Conservation (phyloP, 2,113 vertebrate species). For the Corvus moneduloides region DNA sequence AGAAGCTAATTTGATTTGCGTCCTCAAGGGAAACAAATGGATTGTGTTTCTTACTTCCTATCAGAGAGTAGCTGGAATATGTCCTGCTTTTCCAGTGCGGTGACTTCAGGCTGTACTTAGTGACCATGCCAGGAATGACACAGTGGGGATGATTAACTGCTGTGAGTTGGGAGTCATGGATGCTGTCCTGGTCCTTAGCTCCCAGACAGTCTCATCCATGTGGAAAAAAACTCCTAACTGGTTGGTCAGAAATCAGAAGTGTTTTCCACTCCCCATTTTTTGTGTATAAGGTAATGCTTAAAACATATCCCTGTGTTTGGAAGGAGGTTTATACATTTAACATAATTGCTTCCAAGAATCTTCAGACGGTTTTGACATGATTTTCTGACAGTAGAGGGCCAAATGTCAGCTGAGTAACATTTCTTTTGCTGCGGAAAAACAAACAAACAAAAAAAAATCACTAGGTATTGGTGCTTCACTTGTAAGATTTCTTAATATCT, state of each 20-base stretch:
- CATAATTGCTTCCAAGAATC: neutral
- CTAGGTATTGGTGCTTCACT: neutral
- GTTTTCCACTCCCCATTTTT: neutral
- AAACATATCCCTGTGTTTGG: neutral
- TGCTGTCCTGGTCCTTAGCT: neutral
- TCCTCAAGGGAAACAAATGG: neutral
- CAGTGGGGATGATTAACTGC: neutral
- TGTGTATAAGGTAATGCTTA: neutral
- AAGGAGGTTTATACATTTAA: neutral
- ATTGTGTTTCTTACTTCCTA: neutral
- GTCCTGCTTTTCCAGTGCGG: neutral
- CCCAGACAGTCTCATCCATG: fast-evolving
- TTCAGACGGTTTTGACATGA: neutral
- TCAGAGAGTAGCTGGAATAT: neutral
- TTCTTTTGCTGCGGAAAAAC: fast-evolving
- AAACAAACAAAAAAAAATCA: neutral
- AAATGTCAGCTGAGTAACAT: neutral
- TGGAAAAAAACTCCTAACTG: neutral
- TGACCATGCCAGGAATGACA: neutral
- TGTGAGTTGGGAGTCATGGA: neutral
- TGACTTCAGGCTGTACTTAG: neutral
- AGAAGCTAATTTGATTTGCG: neutral
- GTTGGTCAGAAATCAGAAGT: neutral
- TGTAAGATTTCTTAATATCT: neutral
- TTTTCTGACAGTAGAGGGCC: neutral